Evolutionary conservation across 2,113 vertebrate species (phyloP), one percentile per base, ranked within the genome.

Genomic region (Poeciliopsis prolifica): DNA sequence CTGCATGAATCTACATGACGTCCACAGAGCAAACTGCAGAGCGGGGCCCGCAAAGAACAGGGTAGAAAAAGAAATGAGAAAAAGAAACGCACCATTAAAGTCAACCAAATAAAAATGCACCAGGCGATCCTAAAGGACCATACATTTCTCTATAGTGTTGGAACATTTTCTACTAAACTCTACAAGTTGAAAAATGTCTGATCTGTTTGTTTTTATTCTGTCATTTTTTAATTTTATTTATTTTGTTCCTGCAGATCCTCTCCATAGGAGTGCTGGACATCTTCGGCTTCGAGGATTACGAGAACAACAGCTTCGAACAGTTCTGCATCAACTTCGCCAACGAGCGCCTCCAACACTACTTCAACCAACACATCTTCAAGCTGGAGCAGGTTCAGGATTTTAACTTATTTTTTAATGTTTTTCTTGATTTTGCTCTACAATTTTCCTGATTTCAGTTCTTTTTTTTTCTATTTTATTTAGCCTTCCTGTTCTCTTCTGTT

Each of bases 301-400:
- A 98, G 91, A 99, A 95, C 90, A 99, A 99, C 83, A 98, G 97
- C 89, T 99, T 99, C 58, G 97, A 99, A 61, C 97, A 99, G 79
- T 99, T 99, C 92, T 99, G 51, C 51, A 99, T 99, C 84, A 99
- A 99, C 94, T 99, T 97, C 13, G 97, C 97, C 88, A 99, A 98
- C 0, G 97, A 99, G 62, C 95, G 96, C 51, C 94, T 99, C 66
- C 97, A 99, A 87, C 96, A 99, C 92, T 99, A 99, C 90, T 98
- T 99, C 88, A 99, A 98, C 94, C 96, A 98, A 10, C 97, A 99
- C 92, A 97, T 98, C 88, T 99, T 99, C 84, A 98, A 99, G 83
- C 82, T 98, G 31, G 97, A 99, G 65, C 97, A 99, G 94, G 97
- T 98, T 81, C 74, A 86, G 14, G 6, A 58, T 29, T 29, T 29